Conservation (phyloP, 92 coral and sea anemone species). For the Chrysogorgia sp. region DNA sequence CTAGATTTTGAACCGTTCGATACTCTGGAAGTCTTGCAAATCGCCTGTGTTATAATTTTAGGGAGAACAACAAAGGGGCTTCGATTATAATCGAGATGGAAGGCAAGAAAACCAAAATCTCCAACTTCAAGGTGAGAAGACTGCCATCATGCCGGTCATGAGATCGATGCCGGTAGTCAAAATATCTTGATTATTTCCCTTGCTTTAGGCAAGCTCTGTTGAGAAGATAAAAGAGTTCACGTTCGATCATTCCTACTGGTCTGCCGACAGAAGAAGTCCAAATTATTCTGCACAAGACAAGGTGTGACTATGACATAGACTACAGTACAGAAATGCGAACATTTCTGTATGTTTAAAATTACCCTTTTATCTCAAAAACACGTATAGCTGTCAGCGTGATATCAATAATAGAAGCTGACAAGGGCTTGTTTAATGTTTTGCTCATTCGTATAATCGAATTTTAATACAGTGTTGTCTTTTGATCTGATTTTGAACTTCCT, state of each 20-base stretch:
- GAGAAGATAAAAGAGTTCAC: slow-evolving; percentile 88
- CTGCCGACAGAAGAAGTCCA: slow-evolving; percentile 79
- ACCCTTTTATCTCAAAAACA: background rate
- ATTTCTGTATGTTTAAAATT: too few species aligned
- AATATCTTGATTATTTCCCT: background rate
- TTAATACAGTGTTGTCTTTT: too few species aligned
- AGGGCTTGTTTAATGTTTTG: too few species aligned
- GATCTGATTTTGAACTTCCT: too few species aligned
- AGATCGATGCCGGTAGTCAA: background rate
- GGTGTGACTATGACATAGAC: slow-evolving; percentile 47
- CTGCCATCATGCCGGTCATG: background rate
- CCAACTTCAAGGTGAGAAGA: slow-evolving; percentile 76
- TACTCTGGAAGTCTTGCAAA: background rate
- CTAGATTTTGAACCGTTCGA: slow-evolving; percentile 18
- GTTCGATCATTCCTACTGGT: slow-evolving; percentile 97
- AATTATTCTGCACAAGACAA: slow-evolving; percentile 84
- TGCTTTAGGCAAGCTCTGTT: slow-evolving; percentile 72
- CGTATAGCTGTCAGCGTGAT: background rate
- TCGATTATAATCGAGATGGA: slow-evolving; percentile 94
- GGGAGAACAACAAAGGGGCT: slow-evolving; percentile 88
- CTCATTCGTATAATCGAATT: too few species aligned
- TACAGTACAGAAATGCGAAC: too few species aligned
- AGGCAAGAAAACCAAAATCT: slow-evolving; percentile 89
- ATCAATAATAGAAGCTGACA: too few species aligned
- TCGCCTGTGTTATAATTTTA: slow-evolving; percentile 14